These are phyloP conservation scores for Nephrotoma guestfalica DNA, from an alignment of 2,888 invertebrate species.

Conservation along the genomic window DNA sequence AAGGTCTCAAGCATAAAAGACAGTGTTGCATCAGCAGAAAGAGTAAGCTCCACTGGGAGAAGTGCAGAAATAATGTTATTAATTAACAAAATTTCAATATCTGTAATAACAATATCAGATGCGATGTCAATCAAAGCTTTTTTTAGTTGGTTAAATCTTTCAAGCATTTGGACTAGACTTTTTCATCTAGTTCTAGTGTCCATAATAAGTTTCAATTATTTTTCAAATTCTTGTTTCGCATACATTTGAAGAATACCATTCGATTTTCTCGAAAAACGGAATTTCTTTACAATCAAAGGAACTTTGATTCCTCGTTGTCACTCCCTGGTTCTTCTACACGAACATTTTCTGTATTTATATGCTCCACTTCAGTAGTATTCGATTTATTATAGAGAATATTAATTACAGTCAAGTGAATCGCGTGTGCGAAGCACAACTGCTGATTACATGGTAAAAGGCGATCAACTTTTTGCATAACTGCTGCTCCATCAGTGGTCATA, in stretches of 20 bases:
- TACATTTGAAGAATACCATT: neutral
- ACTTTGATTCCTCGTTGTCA: neutral
- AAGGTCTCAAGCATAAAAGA: neutral
- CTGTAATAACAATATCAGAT: no score
- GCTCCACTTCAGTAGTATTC: no score
- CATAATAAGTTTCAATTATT: neutral
- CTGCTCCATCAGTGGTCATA: neutral
- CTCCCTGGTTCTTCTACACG: no score
- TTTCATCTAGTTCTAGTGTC: neutral
- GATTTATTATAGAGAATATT: no score
- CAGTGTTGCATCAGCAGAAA: neutral
- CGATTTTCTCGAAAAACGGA: neutral
- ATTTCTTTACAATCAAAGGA: neutral
- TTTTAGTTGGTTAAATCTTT: neutral
- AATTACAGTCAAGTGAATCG: no score
- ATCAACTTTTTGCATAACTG: neutral
- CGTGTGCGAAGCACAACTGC: no score
- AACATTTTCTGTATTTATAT: no score
- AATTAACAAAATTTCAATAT: no score
- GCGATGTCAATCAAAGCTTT: no score
- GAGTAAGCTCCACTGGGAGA: no score
- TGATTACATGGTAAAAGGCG: neutral
- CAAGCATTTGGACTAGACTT: no score
- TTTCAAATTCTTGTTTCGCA: neutral
- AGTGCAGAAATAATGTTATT: no score